Evolutionary conservation across 30 jellyfish, hydroid and myxozoan species (phyloP).

Genomic region (Haliclystus octoradiatus): DNA sequence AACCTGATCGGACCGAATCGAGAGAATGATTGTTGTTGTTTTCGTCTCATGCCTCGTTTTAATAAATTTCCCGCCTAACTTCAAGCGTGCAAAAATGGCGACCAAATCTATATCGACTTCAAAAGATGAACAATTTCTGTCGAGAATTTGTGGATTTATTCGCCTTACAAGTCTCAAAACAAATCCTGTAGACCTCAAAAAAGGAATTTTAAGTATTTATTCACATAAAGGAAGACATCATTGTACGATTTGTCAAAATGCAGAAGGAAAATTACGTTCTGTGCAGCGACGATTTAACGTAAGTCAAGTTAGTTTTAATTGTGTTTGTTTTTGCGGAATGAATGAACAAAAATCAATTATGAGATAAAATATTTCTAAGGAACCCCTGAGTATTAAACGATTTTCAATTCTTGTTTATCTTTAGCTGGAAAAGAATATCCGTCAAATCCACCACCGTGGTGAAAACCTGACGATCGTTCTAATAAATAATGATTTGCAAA

Average conservation of each 20-base stretch:
- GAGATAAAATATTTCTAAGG: too few relatives aligned
- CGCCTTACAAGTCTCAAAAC: not conserved
- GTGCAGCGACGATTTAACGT: not conserved
- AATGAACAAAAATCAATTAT: too few relatives aligned
- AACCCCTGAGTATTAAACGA: too few relatives aligned
- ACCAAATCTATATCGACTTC: not conserved
- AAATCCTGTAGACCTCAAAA: not conserved
- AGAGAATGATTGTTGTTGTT: too few relatives aligned
- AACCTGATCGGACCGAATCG: too few relatives aligned
- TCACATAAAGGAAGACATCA: not conserved
- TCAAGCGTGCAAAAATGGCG: not conserved
- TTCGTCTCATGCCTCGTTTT: not conserved
- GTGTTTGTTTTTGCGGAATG: too few relatives aligned
- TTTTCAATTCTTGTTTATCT: too few relatives aligned
- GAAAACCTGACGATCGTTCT: not conserved
- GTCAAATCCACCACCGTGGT: not conserved
- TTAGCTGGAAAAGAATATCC: not conserved
- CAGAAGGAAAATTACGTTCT: not conserved
- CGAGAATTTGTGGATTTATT: not conserved
- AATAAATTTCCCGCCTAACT: not conserved
- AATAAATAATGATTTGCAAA: not conserved
- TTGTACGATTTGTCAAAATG: not conserved
- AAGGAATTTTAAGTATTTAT: not conserved
- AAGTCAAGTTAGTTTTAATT: too few relatives aligned
- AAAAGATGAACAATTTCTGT: not conserved